Percentiles rank a stretch among this genome's conserved stretches.
Conservation (phyloP, 2,797 vertebrate species). For the Sciaenops ocellatus region DNA sequence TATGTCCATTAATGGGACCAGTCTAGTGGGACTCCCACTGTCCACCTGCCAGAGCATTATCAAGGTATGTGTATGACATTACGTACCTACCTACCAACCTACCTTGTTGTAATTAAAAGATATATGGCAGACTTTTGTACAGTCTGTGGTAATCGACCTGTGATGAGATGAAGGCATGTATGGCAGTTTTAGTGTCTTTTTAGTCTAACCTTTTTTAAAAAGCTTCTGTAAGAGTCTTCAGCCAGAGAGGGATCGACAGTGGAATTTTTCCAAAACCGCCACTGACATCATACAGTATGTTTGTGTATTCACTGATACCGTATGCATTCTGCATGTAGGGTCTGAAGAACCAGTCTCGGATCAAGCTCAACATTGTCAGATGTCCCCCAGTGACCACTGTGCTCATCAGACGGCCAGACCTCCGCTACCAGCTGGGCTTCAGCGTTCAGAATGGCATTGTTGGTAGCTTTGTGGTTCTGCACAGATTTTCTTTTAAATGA, state of each 20-base stretch:
- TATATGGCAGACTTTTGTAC: no score
- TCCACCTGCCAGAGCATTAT: conserved; percentile 98
- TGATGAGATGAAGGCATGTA: no score
- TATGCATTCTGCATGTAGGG: conserved; percentile 80
- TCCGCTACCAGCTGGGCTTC: conserved; percentile 97
- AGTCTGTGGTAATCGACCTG: no score
- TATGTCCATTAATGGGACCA: conserved; percentile 99
- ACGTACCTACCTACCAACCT: no score
- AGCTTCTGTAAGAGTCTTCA: not conserved
- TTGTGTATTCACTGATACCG: not conserved
- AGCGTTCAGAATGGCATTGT: conserved; percentile 99
- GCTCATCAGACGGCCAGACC: conserved; percentile 94
- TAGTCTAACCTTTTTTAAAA: no score
- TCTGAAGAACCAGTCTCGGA: conserved; percentile 93
- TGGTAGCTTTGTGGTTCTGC: conserved; percentile 71
- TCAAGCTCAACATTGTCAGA: conserved; percentile 95
- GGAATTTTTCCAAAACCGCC: not conserved
- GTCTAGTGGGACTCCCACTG: conserved; percentile 95
- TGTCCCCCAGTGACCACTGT: conserved; percentile 98
- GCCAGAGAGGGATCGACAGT: not conserved
- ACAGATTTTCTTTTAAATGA: not conserved
- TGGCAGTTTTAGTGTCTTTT: not conserved
- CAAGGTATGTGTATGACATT: conserved; percentile 86
- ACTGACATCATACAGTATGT: not conserved
- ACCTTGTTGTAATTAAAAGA: no score